Percentiles rank a stretch among this genome's conserved stretches.
Evolutionary conservation across 2,113 vertebrate genomes (phyloP).

Genomic region (Callospermophilus lateralis): DNA sequence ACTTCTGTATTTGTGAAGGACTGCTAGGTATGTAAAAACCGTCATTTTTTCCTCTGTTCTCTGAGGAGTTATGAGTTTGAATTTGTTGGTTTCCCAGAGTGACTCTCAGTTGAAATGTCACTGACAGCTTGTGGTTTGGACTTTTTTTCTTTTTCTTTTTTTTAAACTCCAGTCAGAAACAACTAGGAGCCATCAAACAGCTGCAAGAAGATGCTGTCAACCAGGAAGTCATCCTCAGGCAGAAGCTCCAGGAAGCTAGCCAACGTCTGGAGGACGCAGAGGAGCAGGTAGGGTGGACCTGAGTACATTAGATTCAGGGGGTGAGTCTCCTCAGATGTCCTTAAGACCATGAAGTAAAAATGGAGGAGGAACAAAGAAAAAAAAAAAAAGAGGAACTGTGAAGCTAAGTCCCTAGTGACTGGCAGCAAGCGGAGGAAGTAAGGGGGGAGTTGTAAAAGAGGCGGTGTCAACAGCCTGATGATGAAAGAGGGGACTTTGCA

Average conservation of each 20-base stretch:
- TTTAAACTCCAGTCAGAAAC: slow-evolving; percentile 65
- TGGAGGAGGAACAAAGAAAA: slow-evolving; percentile 56
- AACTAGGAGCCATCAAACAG: slow-evolving; percentile 78
- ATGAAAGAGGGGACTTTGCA: slow-evolving; percentile 85
- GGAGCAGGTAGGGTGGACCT: slow-evolving; percentile 70
- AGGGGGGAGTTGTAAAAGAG: slow-evolving; percentile 80
- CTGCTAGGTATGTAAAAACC: not conserved
- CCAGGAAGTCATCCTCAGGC: slow-evolving; percentile 67
- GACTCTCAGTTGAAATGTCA: slow-evolving; percentile 67
- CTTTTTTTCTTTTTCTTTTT: slow-evolving; percentile 42
- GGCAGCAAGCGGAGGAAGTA: slow-evolving; percentile 86
- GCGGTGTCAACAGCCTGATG: slow-evolving; percentile 85
- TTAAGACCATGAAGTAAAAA: slow-evolving; percentile 55
- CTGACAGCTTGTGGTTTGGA: slow-evolving; percentile 78
- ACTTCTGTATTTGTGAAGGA: not conserved
- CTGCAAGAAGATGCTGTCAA: slow-evolving; percentile 76
- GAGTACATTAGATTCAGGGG: not conserved
- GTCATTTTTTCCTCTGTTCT: slow-evolving; percentile 66
- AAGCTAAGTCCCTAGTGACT: slow-evolving; percentile 66
- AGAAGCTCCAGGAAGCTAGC: slow-evolving; percentile 68
- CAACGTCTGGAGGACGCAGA: slow-evolving; percentile 41
- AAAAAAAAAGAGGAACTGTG: slow-evolving; percentile 77
- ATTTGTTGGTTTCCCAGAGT: slow-evolving; percentile 34
- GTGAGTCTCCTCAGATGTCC: not conserved
- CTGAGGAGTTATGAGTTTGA: slow-evolving; percentile 38